These are phyloP conservation scores for Bimastos eiseni DNA, from an alignment of 2,888 invertebrate species.

Conservation along the genomic window DNA sequence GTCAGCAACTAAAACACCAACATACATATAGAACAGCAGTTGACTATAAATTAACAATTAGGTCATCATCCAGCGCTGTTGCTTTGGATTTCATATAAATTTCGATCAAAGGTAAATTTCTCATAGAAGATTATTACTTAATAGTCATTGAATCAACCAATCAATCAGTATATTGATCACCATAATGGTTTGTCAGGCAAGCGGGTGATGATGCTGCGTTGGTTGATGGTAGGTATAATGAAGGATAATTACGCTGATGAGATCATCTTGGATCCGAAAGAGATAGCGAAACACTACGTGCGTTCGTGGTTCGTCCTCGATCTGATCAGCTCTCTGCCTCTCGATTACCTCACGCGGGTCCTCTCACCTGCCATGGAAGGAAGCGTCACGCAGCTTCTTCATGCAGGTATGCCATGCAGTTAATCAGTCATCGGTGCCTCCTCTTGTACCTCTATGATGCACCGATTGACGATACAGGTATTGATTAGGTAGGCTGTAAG, in stretches of 20 bases:
- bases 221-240: slow-evolving; percentile 29
- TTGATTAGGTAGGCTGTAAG: background rate
- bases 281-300: slow-evolving; percentile 19
- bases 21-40: background rate
- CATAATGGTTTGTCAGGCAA: background rate
- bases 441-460: background rate
- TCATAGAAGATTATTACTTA: background rate
- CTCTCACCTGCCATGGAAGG: slow-evolving; percentile 18
- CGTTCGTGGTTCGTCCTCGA: slow-evolving; percentile 22
- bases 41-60: background rate
- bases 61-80: background rate
- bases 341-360: slow-evolving; percentile 32
- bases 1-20: background rate
- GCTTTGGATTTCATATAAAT: background rate
- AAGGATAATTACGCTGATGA: slow-evolving; percentile 25
- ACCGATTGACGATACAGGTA: background rate
- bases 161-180: background rate
- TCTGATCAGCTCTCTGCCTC: slow-evolving; percentile 32
- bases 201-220: background rate
- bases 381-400: slow-evolving; percentile 17
- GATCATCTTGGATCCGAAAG: slow-evolving; percentile 17
- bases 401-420: background rate
- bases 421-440: background rate
- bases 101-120: background rate
- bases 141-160: background rate